These are phyloP conservation scores for Gadopsis marmoratus DNA, from an alignment of 2,797 vertebrate species.

Conservation along the genomic window DNA sequence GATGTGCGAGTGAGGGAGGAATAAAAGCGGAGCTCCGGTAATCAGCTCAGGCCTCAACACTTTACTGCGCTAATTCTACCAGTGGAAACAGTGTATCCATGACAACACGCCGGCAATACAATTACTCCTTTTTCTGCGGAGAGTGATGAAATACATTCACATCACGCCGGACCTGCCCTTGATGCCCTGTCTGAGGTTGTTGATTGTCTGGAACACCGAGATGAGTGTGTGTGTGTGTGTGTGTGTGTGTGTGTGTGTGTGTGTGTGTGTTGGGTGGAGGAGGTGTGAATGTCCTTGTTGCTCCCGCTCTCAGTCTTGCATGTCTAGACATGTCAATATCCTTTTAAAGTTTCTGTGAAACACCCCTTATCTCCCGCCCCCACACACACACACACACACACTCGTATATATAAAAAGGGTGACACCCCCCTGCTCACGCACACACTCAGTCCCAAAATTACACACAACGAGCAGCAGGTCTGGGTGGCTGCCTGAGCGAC, in stretches of 20 bases:
- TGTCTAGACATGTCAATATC: conserved; percentile 76
- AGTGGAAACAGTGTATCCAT: conserved; percentile 77
- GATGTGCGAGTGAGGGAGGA: conserved; percentile 55
- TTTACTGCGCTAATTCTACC: conserved; percentile 76
- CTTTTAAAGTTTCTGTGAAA: conserved; percentile 63
- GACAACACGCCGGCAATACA: conserved; percentile 78
- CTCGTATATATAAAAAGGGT: conserved; percentile 25
- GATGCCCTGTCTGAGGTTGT: conserved; percentile 69
- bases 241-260: conserved; percentile 5
- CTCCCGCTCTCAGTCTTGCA: conserved; percentile 53
- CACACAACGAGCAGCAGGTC: conserved; percentile 56
- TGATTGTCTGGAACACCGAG: conserved; percentile 65
- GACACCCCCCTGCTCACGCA: conserved; percentile 42
- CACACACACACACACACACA: conserved; percentile 37
- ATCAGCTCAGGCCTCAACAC: conserved; percentile 71
- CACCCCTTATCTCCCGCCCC: conserved; percentile 53
- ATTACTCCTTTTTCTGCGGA: conserved; percentile 66
- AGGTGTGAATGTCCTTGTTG: conserved; percentile 66
- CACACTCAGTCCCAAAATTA: conserved; percentile 64
- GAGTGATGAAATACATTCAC: conserved; percentile 72
- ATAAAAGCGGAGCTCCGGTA: conserved; percentile 51
- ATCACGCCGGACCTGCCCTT: conserved; percentile 69
- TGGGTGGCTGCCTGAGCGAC: conserved; percentile 42
- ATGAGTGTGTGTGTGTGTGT: conserved; percentile 25
- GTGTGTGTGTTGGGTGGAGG: conserved; percentile 19